phyloP scores from a whole-genome alignment of 2,888 invertebrate species.

The Drosophila kambysellisi region DNA sequence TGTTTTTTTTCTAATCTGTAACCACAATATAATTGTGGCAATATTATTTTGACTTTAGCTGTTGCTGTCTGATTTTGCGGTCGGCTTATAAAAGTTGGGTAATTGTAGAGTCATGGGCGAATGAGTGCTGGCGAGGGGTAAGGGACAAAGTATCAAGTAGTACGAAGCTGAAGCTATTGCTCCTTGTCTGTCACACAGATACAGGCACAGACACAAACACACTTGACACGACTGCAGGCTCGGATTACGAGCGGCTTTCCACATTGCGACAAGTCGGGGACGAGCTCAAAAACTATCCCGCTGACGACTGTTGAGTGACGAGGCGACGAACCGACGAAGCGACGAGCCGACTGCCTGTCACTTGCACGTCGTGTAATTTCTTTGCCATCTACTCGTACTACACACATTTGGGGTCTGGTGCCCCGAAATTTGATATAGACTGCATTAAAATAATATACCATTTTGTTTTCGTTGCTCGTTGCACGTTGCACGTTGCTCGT shows the following conservation, averaged over 20 bases:
- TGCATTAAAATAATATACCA: slow-evolving; percentile 72
- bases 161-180: slow-evolving; percentile 22
- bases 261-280: slow-evolving; percentile 46
- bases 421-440: slow-evolving; percentile 73
- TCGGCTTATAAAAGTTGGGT: slow-evolving; percentile 44
- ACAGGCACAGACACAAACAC: slow-evolving; percentile 36
- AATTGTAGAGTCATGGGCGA: slow-evolving; percentile 37
- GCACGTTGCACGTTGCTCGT: slow-evolving; percentile 30
- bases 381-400: slow-evolving; percentile 49
- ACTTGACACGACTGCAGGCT: slow-evolving; percentile 75
- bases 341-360: slow-evolving; percentile 22
- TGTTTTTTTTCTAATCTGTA: slow-evolving; percentile 58
- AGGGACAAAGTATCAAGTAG: slow-evolving; percentile 12
- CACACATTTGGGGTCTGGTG: slow-evolving; percentile 35
- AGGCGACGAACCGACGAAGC: slow-evolving; percentile 17
- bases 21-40: slow-evolving; percentile 67
- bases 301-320: slow-evolving; percentile 43
- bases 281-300: slow-evolving; percentile 57
- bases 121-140: slow-evolving; percentile 5
- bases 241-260: slow-evolving; percentile 64
- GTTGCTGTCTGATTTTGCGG: slow-evolving; percentile 58
- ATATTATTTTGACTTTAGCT: slow-evolving; percentile 31
- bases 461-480: slow-evolving; percentile 57
- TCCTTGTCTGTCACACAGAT: slow-evolving; percentile 53
- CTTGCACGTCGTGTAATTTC: slow-evolving; percentile 46